These are phyloP conservation scores for Malurus elegans DNA, from an alignment of 2,113 vertebrate species.

Conservation along the genomic window DNA sequence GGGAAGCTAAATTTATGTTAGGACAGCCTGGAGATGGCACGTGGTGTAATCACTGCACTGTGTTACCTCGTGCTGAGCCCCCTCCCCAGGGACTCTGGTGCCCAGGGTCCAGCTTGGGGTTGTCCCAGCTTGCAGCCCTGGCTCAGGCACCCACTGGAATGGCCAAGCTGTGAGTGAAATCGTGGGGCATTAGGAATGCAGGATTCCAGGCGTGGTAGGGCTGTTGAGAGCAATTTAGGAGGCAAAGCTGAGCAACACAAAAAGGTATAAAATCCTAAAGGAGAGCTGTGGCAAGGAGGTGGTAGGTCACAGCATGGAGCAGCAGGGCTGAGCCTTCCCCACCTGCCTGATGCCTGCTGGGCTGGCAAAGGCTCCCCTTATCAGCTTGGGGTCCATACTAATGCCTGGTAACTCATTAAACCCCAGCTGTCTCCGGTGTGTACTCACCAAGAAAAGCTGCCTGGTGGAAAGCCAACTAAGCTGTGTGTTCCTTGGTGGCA, in stretches of 20 bases:
- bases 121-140: fast-evolving
- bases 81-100: fast-evolving
- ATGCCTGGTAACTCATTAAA: neutral
- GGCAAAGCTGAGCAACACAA: neutral
- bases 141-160: fast-evolving
- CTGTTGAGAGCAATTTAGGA: neutral
- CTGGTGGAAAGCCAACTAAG: neutral
- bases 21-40: neutral
- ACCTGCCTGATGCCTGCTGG: neutral
- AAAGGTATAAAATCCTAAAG: neutral
- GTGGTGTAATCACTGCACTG: neutral
- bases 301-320: neutral
- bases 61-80: neutral
- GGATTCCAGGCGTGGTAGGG: fast-evolving
- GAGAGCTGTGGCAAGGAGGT: neutral
- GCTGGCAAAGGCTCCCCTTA: neutral
- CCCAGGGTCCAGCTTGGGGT: neutral
- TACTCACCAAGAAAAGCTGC: neutral
- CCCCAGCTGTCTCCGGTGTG: neutral
- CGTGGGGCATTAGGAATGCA: neutral
- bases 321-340: neutral
- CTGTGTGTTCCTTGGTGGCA: neutral
- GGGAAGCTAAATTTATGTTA: conserved; percentile 2
- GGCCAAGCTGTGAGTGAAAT: fast-evolving
- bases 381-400: neutral